Evolutionary conservation across 2,888 invertebrate genomes (phyloP).

Genomic region (Brachypterus glaber): DNA sequence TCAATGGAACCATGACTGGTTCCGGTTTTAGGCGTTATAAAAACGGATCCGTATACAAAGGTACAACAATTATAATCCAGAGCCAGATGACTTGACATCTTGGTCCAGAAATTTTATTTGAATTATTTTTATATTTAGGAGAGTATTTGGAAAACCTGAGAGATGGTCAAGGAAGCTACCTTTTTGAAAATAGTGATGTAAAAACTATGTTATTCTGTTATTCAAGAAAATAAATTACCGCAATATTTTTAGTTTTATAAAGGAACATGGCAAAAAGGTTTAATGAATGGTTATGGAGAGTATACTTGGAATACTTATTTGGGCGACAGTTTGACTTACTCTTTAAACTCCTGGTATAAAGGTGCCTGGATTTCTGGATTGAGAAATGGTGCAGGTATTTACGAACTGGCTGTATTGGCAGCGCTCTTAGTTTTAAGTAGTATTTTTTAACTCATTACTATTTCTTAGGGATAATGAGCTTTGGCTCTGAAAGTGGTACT

Average conservation of each 20-base stretch:
- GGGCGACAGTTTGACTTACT: conserved; percentile 46
- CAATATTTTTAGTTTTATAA: conserved; percentile 48
- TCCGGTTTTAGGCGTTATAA: conserved; percentile 47
- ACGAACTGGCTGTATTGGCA: background rate
- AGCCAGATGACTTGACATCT: too few relatives aligned
- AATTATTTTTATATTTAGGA: too few relatives aligned
- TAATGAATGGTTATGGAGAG: conserved; percentile 50
- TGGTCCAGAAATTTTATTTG: too few relatives aligned
- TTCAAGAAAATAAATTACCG: too few relatives aligned
- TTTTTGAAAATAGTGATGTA: conserved; percentile 53
- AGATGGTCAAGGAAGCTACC: conserved; percentile 51
- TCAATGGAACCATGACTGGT: conserved; percentile 41
- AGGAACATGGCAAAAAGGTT: conserved; percentile 50
- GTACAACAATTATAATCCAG: too few relatives aligned
- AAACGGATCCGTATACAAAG: conserved; percentile 46
- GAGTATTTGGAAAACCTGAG: conserved; percentile 44
- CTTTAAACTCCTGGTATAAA: conserved; percentile 44
- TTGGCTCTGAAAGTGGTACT: conserved; percentile 47
- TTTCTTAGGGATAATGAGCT: conserved; percentile 35
- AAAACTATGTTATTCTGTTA: conserved; percentile 25
- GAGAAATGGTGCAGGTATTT: conserved; percentile 44
- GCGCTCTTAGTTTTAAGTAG: conserved; percentile 1
- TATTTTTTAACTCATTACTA: background rate
- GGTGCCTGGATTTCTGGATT: conserved; percentile 49
- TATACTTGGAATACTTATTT: conserved; percentile 49